Percentiles rank a stretch among this genome's conserved stretches.
phyloP scores from a whole-genome alignment of 2,113 vertebrate species.

The Macroglossus sobrinus region DNA sequence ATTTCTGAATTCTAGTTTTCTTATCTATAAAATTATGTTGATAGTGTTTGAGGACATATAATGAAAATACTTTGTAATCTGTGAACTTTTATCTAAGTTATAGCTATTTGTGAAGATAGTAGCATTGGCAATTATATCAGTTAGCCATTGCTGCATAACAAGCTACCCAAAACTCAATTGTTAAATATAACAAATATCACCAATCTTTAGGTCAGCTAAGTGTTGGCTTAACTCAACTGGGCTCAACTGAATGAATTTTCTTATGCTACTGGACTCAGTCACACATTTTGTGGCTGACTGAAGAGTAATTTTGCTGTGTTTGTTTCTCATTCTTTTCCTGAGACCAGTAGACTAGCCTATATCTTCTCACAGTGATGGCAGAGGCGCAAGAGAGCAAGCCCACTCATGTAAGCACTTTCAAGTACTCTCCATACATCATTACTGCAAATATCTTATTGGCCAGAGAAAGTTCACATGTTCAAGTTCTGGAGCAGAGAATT shows the following conservation, averaged over 20 bases:
- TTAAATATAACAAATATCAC: background rate
- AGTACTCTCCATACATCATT: background rate
- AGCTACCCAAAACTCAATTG: background rate
- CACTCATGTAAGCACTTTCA: background rate
- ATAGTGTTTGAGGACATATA: background rate
- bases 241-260: background rate
- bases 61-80: background rate
- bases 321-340: background rate
- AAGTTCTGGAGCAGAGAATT: background rate
- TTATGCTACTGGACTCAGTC: background rate
- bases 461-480: background rate
- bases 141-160: background rate
- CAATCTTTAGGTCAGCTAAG: background rate
- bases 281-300: background rate
- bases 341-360: background rate
- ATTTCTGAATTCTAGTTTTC: slow-evolving; percentile 24
- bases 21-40: background rate
- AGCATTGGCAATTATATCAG: background rate
- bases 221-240: background rate
- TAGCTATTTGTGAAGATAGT: background rate
- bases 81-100: background rate
- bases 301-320: background rate
- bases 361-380: background rate
- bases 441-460: background rate
- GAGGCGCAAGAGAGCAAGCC: background rate